Evolutionary conservation across 2,888 invertebrate species (phyloP).

Genomic region (Cosmorhoe ocellata): DNA sequence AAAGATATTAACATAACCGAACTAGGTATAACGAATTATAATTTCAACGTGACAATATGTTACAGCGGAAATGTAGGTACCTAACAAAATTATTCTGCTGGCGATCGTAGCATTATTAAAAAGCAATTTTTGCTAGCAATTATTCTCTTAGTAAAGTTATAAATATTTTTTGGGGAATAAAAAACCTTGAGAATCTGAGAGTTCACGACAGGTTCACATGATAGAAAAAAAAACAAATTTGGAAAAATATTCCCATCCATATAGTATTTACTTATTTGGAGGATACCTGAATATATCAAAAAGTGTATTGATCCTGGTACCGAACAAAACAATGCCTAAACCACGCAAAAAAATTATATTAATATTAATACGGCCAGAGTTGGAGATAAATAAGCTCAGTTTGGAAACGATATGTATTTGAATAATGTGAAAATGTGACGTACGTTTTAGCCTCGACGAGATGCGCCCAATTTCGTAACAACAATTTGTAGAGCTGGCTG

Average conservation of each 20-base stretch:
- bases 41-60: conserved; percentile 22
- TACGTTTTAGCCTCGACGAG: conserved; percentile 67
- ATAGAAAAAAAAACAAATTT: conserved; percentile 13
- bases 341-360: conserved; percentile 52
- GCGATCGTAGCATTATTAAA: too few relatives aligned
- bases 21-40: conserved; percentile 33
- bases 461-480: conserved; percentile 69
- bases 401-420: conserved; percentile 68
- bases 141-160: too few relatives aligned
- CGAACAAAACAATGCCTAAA: conserved; percentile 34
- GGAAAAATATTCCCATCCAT: conserved; percentile 14
- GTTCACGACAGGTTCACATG: conserved; percentile 29
- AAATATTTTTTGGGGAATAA: too few relatives aligned
- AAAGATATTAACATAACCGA: conserved; percentile 49
- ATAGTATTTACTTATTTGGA: conserved; percentile 16
- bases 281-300: conserved; percentile 28
- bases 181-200: conserved; percentile 17
- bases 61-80: conserved; percentile 2
- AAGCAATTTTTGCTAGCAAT: too few relatives aligned
- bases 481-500: conserved; percentile 8
- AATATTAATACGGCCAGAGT: conserved; percentile 56
- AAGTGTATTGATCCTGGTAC: conserved; percentile 31
- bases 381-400: conserved; percentile 57
- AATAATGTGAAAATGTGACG: conserved; percentile 73
- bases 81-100: conserved; percentile 10